Evolutionary conservation across 1,140 invertebrate species (phyloP), one percentile per base, ranked within the genome.

Genomic region (Heliothis subflexa): DNA sequence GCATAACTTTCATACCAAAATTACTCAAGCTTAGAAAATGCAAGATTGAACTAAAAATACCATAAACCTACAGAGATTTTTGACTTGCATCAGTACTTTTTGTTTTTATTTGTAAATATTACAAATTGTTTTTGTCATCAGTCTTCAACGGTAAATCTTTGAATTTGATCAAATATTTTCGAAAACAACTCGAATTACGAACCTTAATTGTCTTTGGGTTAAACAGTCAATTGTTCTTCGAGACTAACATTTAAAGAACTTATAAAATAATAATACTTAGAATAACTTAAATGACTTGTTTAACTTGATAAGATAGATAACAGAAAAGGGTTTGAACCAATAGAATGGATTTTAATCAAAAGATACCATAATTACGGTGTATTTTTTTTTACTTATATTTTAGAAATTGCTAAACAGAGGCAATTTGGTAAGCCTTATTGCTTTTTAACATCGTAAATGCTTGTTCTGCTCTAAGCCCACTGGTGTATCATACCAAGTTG

Each of bases 81-180:
- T 59, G 18, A 18, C 64, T 68, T 68, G 47, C 47, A 28, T 68
- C 45, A 49, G 45, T 68, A 68, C 64, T 18, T 33, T 33, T 33
- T 3, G 33, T 50, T 64, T 64, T 18, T 59, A 64, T 33, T 59
- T 66, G 66, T 47, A 71, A 54, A 61, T 55, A 62, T 45, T 71
- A 66, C 40, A 73, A 73, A 59, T 73, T 61, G 55, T 73, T 40
- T 57, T 57, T 49, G 18, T 73, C 55, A 73, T 73, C 55, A 73
- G 71, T 73, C 71, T 73, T 61, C 71, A 47, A 45, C 52, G 18
- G 40, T 73, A 12, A 40, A 73, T 59, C 55, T 59, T 73, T 73
- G 55, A 61, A 61, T 45, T 59, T 59, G 40, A 61, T 73, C 18
- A 28, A 57, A 73, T 40, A 11, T 33, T 14, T 45, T 47, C 40